Evolutionary conservation across 2,113 vertebrate genomes (phyloP).

Genomic region (Melanerpes aurifrons): DNA sequence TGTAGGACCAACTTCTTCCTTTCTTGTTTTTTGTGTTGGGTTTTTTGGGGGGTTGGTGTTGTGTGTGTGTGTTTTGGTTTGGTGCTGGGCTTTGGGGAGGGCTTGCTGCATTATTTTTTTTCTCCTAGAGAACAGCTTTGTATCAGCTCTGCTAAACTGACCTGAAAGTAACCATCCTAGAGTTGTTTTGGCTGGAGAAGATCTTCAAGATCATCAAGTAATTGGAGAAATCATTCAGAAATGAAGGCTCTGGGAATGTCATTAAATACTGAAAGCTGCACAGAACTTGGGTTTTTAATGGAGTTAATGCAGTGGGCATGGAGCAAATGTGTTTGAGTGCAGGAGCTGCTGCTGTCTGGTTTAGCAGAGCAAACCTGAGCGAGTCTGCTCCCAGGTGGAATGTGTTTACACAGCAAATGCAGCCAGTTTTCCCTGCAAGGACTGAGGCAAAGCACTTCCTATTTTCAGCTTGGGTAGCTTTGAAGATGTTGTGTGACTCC

Average conservation of each 20-base stretch:
- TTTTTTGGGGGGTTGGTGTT: no score
- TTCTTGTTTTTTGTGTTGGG: no score
- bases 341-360: neutral
- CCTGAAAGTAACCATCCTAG: neutral
- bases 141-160: neutral
- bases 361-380: neutral
- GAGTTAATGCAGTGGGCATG: neutral
- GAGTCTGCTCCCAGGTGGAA: neutral
- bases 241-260: neutral
- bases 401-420: neutral
- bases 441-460: slow-evolving; percentile 13
- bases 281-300: neutral
- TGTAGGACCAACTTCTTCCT: neutral
- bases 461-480: slow-evolving; percentile 2
- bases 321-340: neutral
- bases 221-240: neutral
- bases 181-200: no score
- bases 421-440: neutral
- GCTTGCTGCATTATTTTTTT: neutral
- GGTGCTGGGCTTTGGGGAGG: no score
- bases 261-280: neutral
- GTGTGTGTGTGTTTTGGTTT: no score
- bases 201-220: no score
- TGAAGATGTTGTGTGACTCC: neutral
- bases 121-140: neutral